Conservation (phyloP, 2,888 invertebrate species). For the Ectemnius lituratus region DNA sequence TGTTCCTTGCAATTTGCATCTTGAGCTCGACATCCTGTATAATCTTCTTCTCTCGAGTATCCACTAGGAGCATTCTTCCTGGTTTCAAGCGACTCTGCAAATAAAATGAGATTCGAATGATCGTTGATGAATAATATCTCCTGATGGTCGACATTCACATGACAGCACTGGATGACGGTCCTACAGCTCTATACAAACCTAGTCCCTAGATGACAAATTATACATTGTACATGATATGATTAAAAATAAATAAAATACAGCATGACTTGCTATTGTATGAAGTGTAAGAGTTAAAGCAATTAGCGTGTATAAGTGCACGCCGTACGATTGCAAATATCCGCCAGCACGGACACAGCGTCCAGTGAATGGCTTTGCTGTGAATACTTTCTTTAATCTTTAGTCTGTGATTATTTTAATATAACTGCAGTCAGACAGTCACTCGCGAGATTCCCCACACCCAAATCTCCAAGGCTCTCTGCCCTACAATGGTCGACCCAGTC, state of each 20-base stretch:
- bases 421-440: neutral
- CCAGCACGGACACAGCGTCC: neutral
- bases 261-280: conserved; percentile 58
- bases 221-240: conserved; percentile 70
- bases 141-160: conserved; percentile 59
- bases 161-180: conserved; percentile 73
- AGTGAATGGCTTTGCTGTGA: neutral
- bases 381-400: neutral
- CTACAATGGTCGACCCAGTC: neutral
- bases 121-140: conserved; percentile 60
- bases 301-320: conserved; percentile 49
- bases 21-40: conserved; percentile 97
- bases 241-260: conserved; percentile 74
- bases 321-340: conserved; percentile 46
- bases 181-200: conserved; percentile 75
- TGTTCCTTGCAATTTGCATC: conserved; percentile 88
- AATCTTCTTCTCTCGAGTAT: conserved; percentile 92
- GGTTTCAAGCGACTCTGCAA: conserved; percentile 96
- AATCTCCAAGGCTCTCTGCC: neutral
- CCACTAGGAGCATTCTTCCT: conserved; percentile 98
- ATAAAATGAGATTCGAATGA: conserved; percentile 68
- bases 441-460: neutral
- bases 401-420: too few relatives aligned
- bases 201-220: conserved; percentile 74
- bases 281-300: conserved; percentile 47